Conservation (phyloP, 1,140 invertebrate genomes). For the Drosophila nannoptera region DNA sequence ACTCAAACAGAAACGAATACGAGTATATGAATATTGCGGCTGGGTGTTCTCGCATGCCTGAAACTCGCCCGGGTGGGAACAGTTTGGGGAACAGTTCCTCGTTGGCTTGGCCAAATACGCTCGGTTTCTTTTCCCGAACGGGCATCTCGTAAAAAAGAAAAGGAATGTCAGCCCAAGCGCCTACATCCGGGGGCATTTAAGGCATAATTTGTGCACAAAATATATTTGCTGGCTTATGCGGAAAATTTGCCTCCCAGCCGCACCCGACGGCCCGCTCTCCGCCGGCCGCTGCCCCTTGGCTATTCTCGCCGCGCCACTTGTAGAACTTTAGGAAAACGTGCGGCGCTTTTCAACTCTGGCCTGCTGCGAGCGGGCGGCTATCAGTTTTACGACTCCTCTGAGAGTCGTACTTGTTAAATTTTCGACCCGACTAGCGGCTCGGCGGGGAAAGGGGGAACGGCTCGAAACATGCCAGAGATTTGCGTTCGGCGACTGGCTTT, state of each 20-base stretch:
- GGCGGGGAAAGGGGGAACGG: slow-evolving; percentile 12
- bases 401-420: slow-evolving; percentile 69
- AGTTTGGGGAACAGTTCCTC: too few relatives aligned
- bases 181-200: slow-evolving; percentile 44
- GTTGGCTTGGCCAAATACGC: neutral
- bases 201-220: slow-evolving; percentile 72
- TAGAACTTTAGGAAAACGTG: slow-evolving; percentile 68
- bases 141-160: neutral
- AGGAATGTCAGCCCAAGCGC: slow-evolving; percentile 1
- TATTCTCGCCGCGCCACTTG: slow-evolving; percentile 56
- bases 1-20: neutral
- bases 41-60: neutral
- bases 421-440: slow-evolving; percentile 36
- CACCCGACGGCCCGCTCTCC: neutral
- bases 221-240: slow-evolving; percentile 59
- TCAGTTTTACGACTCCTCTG: slow-evolving; percentile 74
- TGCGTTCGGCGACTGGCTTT: slow-evolving; percentile 69
- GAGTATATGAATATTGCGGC: neutral
- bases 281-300: neutral
- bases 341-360: slow-evolving; percentile 62
- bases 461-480: slow-evolving; percentile 70
- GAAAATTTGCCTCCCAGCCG: slow-evolving; percentile 42
- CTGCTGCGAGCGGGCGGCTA: slow-evolving; percentile 40
- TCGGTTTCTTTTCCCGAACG: neutral
- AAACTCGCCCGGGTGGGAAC: too few relatives aligned